These are phyloP conservation scores for Chaetura pelagica DNA, from an alignment of 2,113 vertebrate species.

Conservation along the genomic window DNA sequence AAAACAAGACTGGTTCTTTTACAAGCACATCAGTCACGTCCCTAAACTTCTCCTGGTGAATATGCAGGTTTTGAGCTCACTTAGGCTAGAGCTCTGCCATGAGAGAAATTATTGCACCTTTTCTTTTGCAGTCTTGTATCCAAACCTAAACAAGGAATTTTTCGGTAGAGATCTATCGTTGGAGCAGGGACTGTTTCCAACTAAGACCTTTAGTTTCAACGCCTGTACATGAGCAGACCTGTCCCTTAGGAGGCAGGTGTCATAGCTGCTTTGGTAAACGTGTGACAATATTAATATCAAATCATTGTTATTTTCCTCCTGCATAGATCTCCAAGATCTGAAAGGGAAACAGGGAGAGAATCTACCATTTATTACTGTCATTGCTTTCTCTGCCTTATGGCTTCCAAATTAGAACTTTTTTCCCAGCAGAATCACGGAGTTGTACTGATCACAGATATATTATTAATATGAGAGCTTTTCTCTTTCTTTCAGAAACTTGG, in stretches of 20 bases:
- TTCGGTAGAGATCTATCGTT: background rate
- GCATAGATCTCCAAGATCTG: background rate
- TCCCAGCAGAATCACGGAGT: background rate
- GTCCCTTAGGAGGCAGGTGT: background rate
- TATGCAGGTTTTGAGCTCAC: background rate
- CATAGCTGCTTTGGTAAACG: background rate
- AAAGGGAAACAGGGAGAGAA: background rate
- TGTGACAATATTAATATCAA: background rate
- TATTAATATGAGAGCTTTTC: background rate
- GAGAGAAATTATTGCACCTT: background rate
- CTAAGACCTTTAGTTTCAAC: background rate
- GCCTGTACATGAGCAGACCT: background rate
- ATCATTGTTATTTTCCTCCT: background rate
- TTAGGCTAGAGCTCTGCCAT: background rate
- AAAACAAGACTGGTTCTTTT: background rate
- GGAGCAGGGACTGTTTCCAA: background rate
- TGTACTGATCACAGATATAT: background rate
- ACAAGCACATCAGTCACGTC: background rate
- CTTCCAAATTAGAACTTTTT: background rate
- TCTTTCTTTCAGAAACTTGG: conserved; percentile 78
- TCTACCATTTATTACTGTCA: background rate
- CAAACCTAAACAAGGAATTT: background rate
- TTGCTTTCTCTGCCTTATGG: background rate
- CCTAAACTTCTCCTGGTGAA: background rate
- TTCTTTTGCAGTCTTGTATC: background rate